Base-by-base conservation (phyloP, 2,888 invertebrate species). In the Taphrorychus bicolor region DNA sequence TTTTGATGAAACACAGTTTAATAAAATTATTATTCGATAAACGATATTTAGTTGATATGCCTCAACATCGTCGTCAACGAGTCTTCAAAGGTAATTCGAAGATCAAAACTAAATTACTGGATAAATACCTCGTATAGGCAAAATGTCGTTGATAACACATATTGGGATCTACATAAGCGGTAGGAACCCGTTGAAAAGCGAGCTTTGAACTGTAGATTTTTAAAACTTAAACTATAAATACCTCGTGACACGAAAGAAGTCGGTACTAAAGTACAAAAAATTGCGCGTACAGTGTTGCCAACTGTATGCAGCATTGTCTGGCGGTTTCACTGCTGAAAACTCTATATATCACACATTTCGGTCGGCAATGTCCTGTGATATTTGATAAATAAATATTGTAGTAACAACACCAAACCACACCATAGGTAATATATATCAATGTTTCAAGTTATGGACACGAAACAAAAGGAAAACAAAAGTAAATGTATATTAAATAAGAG, bases 321-420 rank as follows among this genome's bases (percentile, higher is more conserved):
- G 69, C 57, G 58, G 61, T 70, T 66, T 71, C 69, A 73, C 72
- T 73, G 75, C 75, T 75, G 75, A 76, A 76, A 76, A 75, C 74
- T 74, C n/a, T n/a, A n/a, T n/a, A n/a, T 71, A 75, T 72, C 75
- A 75, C 69, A 73, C 70, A 73, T 69, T 71, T 71, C 73, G 69
- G 17, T 41, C 71, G 74, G 71, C 71, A 62, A 54, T 45, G 49
- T 41, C 42, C 40, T 57, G 40, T 41, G 42, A 23, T n/a, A 19
- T 41, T 57, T 41, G 11, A 16, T 45, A 45, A 45, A 45, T 45
- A 45, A 21, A n/a, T 14, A 9, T 51, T 51, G 21, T 17, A 51
- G 7, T 18, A 51, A 19, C n/a, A 19, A 51, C 48, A 22, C 51
- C 54, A 58, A 71, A 73, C 66, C 71, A 71, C 71, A 73, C 70